Percentiles rank a stretch among this genome's conserved stretches.
Evolutionary conservation across 2,888 invertebrate genomes (phyloP).

Genomic region (Sericinus montela): DNA sequence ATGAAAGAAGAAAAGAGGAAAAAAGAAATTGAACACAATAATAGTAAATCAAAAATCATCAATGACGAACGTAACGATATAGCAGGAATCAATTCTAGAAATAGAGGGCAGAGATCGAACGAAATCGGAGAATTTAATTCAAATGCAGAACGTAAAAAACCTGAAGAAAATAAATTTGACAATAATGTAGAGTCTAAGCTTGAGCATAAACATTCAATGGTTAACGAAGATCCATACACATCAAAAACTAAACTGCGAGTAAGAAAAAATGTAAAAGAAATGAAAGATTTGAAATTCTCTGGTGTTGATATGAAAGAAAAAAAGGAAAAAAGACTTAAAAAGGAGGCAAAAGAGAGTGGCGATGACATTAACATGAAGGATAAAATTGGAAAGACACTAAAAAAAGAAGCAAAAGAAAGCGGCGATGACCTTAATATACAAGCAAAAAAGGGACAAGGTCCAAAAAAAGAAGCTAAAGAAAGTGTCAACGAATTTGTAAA

Average conservation of each 20-base stretch:
- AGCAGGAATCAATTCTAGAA: no score
- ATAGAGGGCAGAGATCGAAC: no score
- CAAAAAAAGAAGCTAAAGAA: no score
- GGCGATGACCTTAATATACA: conserved; percentile 7
- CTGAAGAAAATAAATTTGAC: not conserved
- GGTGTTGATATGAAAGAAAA: not conserved
- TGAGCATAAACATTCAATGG: not conserved
- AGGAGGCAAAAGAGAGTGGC: conserved; percentile 22
- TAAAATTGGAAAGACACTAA: not conserved
- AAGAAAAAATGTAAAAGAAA: conserved; percentile 1
- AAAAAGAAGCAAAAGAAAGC: conserved; percentile 20
- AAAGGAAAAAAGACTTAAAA: not conserved
- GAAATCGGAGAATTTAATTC: no score
- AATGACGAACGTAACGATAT: no score
- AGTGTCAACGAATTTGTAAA: no score
- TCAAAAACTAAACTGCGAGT: not conserved
- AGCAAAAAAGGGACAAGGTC: no score
- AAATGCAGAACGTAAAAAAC: no score
- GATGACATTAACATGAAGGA: not conserved
- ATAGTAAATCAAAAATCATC: not conserved
- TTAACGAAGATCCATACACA: not conserved
- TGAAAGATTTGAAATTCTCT: not conserved
- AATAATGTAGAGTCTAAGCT: not conserved
- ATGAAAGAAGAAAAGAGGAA: conserved; percentile 4
- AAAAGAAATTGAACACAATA: conserved; percentile 21